These are phyloP conservation scores for Euschistus heros DNA, from an alignment of 1,140 invertebrate species.

Conservation along the genomic window DNA sequence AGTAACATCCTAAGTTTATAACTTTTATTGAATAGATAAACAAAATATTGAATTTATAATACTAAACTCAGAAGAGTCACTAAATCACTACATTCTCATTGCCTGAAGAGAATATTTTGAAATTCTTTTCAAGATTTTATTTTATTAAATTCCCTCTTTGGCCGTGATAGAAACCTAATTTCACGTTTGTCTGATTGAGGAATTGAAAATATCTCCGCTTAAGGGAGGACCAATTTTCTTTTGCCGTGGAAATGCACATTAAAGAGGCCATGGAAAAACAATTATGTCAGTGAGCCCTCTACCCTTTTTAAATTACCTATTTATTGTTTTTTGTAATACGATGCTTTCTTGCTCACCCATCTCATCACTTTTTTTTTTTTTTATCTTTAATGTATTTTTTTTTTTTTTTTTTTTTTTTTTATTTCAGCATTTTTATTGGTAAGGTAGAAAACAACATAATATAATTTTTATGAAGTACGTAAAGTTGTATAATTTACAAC, in stretches of 20 bases:
- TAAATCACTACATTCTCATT: no score
- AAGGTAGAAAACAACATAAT: no score
- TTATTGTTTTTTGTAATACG: slow-evolving; percentile 17
- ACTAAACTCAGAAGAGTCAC: no score
- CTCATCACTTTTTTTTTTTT: background rate
- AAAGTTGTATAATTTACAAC: no score
- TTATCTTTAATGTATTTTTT: no score
- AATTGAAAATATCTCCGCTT: slow-evolving; percentile 13
- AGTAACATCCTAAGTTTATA: no score
- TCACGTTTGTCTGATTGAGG: slow-evolving; percentile 10
- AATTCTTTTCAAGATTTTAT: background rate
- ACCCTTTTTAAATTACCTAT: slow-evolving; percentile 17
- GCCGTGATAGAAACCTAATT: slow-evolving; percentile 3
- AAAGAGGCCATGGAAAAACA: slow-evolving; percentile 7
- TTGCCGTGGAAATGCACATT: slow-evolving; percentile 7
- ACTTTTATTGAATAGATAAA: no score
- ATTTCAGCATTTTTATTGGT: no score
- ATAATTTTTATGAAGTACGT: no score
- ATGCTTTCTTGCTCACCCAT: slow-evolving; percentile 8
- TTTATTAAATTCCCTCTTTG: background rate
- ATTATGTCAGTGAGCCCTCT: background rate
- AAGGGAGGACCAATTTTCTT: slow-evolving; percentile 9
- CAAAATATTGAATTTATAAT: no score
- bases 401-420: no score
- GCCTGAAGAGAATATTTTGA: no score